Base-by-base conservation (phyloP, 2,888 invertebrate species). In the Hydroisotoma schaefferi region DNA sequence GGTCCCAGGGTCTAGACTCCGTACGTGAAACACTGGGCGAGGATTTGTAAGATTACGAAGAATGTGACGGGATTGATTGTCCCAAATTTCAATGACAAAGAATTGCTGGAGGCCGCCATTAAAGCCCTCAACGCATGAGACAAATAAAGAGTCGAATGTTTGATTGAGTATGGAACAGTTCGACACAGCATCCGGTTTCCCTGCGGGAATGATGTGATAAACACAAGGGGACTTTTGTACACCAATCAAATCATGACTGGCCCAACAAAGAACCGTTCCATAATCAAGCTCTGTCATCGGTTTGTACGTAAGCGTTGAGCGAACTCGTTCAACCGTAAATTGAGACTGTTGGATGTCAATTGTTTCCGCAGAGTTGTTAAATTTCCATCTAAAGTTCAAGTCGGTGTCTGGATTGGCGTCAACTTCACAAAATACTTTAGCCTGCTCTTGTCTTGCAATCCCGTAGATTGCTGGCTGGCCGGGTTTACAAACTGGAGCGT, bases 81-180 rank as follows among this genome's bases (percentile, higher is more conserved):
- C 70, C 61, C 69, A 62, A 18, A 73, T 68, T 77, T 87, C 86
- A 80, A 87, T 84, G 69, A 85, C 81, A 77, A 87, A 88, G 75
- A 83, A 82, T 77, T 87, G 87, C 63, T 82, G 82, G 61, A 88
- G 79, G 44, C 88, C 88, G 18, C 88, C 88, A 76, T 88, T 85
- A 77, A 87, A 88, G 59, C 87, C 87, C 74, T 86, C 86, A 25
- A 81, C 77, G 76, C 88, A 88, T 76, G 86, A 86, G 67, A 87
- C 84, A 77, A 84, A 83, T 71, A 88, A 78, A 28, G 86, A 84
- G 69, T 85, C 85, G 59, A 84, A 83, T 28, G 87, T 87, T 76
- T 86, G 85, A 78, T 88, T 88, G 65, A 84, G 79, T 68, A 87
- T 81, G 56, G 85, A 84, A 77, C 88, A 88, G 77, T 88, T 87